Conservation (phyloP, 2,113 vertebrate species). For the Pseudopipra pipra region DNA sequence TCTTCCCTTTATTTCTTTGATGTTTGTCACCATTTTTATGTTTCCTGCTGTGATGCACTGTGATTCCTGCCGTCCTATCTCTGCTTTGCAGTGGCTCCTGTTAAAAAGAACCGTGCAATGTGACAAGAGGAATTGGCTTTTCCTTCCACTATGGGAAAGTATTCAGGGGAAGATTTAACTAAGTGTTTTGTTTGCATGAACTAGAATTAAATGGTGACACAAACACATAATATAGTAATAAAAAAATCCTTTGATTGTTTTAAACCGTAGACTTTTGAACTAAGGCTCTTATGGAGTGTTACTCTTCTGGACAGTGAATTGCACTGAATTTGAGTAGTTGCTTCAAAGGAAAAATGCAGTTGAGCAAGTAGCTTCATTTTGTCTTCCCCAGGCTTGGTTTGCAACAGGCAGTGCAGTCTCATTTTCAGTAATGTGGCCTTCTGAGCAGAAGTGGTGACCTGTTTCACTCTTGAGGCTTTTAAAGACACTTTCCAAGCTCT, state of each 20-base stretch:
- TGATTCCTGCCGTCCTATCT: neutral
- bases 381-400: neutral
- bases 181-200: neutral
- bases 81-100: neutral
- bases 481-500: accelerated
- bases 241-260: neutral
- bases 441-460: neutral
- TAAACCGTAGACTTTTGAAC: neutral
- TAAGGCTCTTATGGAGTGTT: neutral
- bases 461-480: neutral
- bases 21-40: slow-evolving; percentile 13
- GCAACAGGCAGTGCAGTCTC: neutral
- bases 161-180: neutral
- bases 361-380: neutral
- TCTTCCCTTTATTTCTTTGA: neutral
- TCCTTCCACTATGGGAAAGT: neutral
- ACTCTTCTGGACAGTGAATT: neutral
- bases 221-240: neutral
- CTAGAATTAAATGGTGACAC: neutral
- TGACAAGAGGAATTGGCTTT: slow-evolving; percentile 22
- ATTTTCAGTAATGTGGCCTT: neutral
- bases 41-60: neutral
- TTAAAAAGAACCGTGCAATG: neutral
- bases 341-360: neutral
- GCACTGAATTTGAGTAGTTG: neutral